Evolutionary conservation across 1,140 invertebrate genomes (phyloP).

Genomic region (Samia ricini): DNA sequence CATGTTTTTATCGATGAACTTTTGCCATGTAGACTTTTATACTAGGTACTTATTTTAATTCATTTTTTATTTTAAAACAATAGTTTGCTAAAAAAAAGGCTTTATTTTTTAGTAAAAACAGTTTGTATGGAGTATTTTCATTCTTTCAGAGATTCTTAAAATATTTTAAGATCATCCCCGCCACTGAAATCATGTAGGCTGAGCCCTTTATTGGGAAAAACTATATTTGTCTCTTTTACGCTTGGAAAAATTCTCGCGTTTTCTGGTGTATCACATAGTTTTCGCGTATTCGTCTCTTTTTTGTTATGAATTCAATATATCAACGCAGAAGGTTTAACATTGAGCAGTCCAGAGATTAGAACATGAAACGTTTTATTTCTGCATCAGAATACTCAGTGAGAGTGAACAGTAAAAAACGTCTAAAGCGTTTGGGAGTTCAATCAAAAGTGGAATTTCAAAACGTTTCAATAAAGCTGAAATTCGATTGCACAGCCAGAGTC

Average conservation of each 20-base stretch:
- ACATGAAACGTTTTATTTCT: conserved; percentile 26
- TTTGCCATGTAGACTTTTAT: no score
- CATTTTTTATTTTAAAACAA: no score
- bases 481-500: conserved; percentile 2
- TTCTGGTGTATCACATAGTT: conserved; percentile 45
- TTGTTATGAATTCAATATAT: conserved; percentile 20
- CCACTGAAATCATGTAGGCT: conserved; percentile 59
- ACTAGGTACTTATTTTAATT: no score
- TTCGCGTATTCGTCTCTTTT: conserved; percentile 23
- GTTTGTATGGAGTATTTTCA: conserved; percentile 22
- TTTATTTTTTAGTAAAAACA: background rate
- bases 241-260: conserved; percentile 64
- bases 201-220: conserved; percentile 70
- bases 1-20: conserved; percentile 11
- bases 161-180: conserved; percentile 73
- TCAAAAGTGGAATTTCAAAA: conserved; percentile 15
- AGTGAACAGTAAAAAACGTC: conserved; percentile 14
- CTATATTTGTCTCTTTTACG: conserved; percentile 61
- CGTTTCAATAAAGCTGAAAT: conserved; percentile 10
- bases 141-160: conserved; percentile 48
- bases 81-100: no score
- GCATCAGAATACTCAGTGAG: conserved; percentile 13
- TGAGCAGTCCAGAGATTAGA: background rate
- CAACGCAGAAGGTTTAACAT: conserved; percentile 21
- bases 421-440: conserved; percentile 11